Conservation (phyloP, 1,140 invertebrate species). For the Metaphire vulgaris region DNA sequence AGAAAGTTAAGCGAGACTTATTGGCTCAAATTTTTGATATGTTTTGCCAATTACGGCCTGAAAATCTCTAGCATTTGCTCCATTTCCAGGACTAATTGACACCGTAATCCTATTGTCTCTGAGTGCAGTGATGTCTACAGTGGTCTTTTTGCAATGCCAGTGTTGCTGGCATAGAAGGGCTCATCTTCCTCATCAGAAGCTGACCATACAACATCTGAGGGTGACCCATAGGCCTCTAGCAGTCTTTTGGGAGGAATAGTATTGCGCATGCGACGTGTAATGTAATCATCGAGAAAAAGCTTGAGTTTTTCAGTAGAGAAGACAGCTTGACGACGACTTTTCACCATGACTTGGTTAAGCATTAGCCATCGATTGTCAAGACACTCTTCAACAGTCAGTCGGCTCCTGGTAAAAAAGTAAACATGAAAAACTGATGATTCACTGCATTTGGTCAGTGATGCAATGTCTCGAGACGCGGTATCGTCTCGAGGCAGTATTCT, state of each 20-base stretch:
- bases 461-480: too few relatives aligned
- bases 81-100: too few relatives aligned
- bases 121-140: too few relatives aligned
- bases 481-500: too few relatives aligned
- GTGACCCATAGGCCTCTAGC: background rate
- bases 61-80: too few relatives aligned
- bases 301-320: conserved; percentile 46
- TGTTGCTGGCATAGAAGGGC: background rate
- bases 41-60: too few relatives aligned
- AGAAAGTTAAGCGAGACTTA: too few relatives aligned
- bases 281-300: conserved; percentile 39
- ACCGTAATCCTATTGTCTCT: too few relatives aligned
- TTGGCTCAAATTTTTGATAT: too few relatives aligned
- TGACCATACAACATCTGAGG: background rate
- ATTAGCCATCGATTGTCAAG: conserved; percentile 90
- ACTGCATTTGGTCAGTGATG: background rate
- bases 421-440: background rate
- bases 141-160: background rate
- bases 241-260: background rate
- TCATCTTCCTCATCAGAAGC: background rate
- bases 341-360: conserved; percentile 83
- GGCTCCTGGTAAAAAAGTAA: conserved; percentile 61
- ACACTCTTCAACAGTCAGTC: conserved; percentile 85
- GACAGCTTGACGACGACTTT: conserved; percentile 74
- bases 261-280: background rate